Evolutionary conservation across 2,888 invertebrate species (phyloP), one percentile per base, ranked within the genome.

Genomic region (Chamaedrilus cognettii): DNA sequence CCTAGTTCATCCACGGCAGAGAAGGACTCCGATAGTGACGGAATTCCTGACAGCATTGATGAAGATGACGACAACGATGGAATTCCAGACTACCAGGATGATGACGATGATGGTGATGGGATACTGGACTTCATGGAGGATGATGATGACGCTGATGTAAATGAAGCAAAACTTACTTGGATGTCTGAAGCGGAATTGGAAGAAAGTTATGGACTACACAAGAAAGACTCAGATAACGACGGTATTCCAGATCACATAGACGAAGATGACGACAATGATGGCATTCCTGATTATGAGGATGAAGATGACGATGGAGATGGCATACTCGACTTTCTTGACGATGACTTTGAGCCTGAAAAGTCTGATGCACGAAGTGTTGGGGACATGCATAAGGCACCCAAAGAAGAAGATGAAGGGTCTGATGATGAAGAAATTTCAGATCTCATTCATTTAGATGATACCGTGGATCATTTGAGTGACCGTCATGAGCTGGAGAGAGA

Each of bases 371-470:
- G 19, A 73, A n/a, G 77, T 71, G 78, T 79, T 71, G 78, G 77
- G n/a, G 81, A 82, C 70, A 79, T 79, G 32, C 72, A 70, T 34
- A 73, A 52, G 26, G 75, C 76, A 60, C 52, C 69, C 35, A 30
- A 70, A 1, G 78, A 68, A 60, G 63, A 64, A 30, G 66, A 65
- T 31, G 69, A 71, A 50, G 67, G 68, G 19, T 30, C 32, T 66
- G 68, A 70, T 63, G 67, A 67, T 60, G 66, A 65, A 55, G 72
- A 33, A 31, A 57, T 57, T 30, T 28, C n/a, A n/a, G n/a, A n/a
- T n/a, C n/a, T n/a, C n/a, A n/a, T n/a, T n/a, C n/a, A n/a, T n/a
- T n/a, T n/a, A n/a, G n/a, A n/a, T n/a, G n/a, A n/a, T n/a, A n/a
- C n/a, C n/a, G n/a, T 57, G 23, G 57, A 57, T 57, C 30, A 57